Evolutionary conservation across 2,113 vertebrate genomes (phyloP).

Genomic region (Podiceps cristatus): DNA sequence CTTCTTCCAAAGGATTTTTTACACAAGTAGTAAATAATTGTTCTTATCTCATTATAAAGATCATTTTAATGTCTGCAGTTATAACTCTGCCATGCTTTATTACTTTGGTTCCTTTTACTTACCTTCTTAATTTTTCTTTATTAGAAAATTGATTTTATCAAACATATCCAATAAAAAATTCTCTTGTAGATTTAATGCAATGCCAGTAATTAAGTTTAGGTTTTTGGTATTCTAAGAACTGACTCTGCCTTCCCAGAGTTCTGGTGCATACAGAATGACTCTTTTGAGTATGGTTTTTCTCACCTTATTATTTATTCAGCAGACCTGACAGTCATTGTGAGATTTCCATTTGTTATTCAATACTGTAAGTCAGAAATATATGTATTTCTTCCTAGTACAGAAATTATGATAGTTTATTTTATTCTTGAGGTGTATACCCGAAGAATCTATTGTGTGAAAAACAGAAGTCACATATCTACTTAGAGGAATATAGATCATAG

Average conservation of each 20-base stretch:
- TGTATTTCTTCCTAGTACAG: background rate
- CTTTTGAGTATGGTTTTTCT: slow-evolving; percentile 9
- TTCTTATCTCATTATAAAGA: background rate
- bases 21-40: background rate
- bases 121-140: background rate
- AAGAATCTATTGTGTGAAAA: background rate
- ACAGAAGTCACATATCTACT: background rate
- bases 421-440: background rate
- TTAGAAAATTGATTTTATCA: slow-evolving; percentile 31
- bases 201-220: slow-evolving; percentile 27
- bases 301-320: slow-evolving; percentile 34
- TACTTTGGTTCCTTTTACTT: slow-evolving; percentile 13
- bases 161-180: background rate
- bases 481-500: background rate
- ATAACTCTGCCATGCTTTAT: background rate
- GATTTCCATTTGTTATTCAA: slow-evolving; percentile 13
- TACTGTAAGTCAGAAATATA: background rate
- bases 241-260: background rate
- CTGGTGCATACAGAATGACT: background rate
- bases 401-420: background rate
- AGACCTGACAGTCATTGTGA: background rate
- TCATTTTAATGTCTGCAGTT: background rate
- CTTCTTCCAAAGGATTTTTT: background rate
- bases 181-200: background rate
- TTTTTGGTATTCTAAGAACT: slow-evolving; percentile 8